phyloP scores from a whole-genome alignment of 2,797 vertebrate species.

The Orestias chungarensis region DNA sequence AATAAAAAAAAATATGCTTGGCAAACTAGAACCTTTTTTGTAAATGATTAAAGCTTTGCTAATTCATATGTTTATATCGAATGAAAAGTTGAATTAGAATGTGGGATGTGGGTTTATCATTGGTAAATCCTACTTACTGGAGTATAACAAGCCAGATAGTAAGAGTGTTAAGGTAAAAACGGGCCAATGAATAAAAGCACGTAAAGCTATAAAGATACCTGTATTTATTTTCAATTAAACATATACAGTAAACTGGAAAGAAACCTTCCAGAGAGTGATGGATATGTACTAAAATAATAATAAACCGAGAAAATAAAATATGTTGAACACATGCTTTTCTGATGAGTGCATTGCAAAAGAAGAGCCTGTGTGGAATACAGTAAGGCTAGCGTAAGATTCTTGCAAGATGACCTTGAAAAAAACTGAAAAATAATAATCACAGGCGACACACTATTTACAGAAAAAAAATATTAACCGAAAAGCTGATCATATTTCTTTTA shows the following conservation, averaged over 20 bases:
- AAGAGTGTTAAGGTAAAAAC: background rate
- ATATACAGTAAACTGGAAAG: background rate
- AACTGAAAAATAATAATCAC: too few relatives aligned
- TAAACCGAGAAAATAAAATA: background rate
- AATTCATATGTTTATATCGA: conserved; percentile 17
- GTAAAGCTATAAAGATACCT: background rate
- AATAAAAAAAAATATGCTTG: background rate
- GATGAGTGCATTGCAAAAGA: background rate
- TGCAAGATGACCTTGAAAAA: background rate
- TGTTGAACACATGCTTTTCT: background rate
- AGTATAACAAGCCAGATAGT: background rate
- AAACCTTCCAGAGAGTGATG: background rate
- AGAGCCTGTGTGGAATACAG: background rate
- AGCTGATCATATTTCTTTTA: background rate
- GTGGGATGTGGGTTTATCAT: conserved; percentile 1
- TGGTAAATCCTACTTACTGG: conserved; percentile 7
- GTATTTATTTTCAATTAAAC: background rate
- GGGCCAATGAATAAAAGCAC: background rate
- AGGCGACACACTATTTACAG: background rate
- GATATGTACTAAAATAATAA: background rate
- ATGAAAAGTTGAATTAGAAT: conserved; percentile 13
- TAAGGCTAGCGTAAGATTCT: background rate
- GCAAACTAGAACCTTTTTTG: background rate
- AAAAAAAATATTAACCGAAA: background rate
- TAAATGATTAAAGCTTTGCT: conserved; percentile 12